Base-by-base conservation (phyloP, 2,888 invertebrate species). In the Monoplex corrugatus region DNA sequence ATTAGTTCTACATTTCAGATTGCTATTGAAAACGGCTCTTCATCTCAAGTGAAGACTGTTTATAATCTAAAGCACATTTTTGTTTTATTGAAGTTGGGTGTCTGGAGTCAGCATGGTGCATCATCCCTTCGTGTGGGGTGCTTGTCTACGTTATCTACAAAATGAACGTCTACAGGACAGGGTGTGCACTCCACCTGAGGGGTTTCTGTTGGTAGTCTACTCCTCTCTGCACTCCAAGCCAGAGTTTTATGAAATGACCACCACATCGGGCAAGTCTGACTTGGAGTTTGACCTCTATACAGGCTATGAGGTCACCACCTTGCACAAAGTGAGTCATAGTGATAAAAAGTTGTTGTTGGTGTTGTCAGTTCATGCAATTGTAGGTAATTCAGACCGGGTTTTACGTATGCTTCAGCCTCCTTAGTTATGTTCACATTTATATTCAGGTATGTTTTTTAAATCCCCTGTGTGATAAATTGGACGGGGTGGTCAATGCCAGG, bases 61-160 rank as follows among this genome's bases (percentile, higher is more conserved):
- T 50, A 13, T 50, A 13, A 13, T 50, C 19, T 50, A 13, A 50
- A 50, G 8, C 10, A 8, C 8, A 28, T 2, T 57, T 10, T 57
- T 16, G 23, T 23, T 80, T 32, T 35, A 35, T 94, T 94, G 38
- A 93, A 96, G 96, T n/a, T 96, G 96, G 96, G 93, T 96, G 57
- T 95, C 95, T 91, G 96, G 96, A 40, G 93, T 95, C 2, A 87
- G 93, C 6, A 92, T 93, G 90, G 92, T 95, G 23, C 94, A 95
- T 68, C 95, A 95, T 91, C 95, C 95, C 6, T 95, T 94, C 92
- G 94, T 95, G 0, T 96, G 96, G 96, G 94, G 95, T 0, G 92
- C 93, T 44, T 95, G 95, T 92, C 91, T 95, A 19, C 91, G 95
- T 82, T 96, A 95, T 90, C 91, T 95, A 43, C 93, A 93, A 92